phyloP scores from a whole-genome alignment of 2,888 invertebrate species.

The Mesorhabditis belari region DNA sequence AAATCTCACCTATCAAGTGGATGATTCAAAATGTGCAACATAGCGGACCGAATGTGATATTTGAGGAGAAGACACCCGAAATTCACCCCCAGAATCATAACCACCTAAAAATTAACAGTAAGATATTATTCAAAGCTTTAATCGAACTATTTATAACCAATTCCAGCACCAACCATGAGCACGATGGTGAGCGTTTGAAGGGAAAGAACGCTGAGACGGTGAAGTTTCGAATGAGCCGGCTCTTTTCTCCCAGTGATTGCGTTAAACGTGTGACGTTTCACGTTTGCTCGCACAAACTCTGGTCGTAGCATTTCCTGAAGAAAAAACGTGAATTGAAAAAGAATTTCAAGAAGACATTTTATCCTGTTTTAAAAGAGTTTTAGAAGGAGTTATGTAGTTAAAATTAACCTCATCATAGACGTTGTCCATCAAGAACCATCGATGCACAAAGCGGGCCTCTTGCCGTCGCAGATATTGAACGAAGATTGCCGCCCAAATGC shows the following conservation, averaged over 20 bases:
- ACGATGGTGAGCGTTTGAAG: background rate
- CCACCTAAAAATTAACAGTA: background rate
- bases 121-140: too few species aligned
- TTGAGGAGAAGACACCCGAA: background rate
- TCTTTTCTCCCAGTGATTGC: background rate
- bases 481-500: background rate
- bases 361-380: too few species aligned
- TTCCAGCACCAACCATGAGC: too few species aligned
- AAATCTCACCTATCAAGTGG: background rate
- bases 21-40: background rate
- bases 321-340: background rate
- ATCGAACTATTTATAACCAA: too few species aligned
- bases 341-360: too few species aligned
- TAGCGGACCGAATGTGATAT: background rate
- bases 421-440: background rate
- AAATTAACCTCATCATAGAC: background rate
- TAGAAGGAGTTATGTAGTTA: too few species aligned
- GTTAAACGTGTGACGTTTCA: background rate
- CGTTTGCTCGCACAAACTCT: background rate
- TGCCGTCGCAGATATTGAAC: background rate
- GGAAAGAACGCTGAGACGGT: background rate
- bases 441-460: background rate
- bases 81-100: background rate
- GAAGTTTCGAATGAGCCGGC: background rate
- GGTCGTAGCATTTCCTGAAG: background rate